phyloP scores from a whole-genome alignment of 1,140 invertebrate species.

The Drosophila varians region DNA sequence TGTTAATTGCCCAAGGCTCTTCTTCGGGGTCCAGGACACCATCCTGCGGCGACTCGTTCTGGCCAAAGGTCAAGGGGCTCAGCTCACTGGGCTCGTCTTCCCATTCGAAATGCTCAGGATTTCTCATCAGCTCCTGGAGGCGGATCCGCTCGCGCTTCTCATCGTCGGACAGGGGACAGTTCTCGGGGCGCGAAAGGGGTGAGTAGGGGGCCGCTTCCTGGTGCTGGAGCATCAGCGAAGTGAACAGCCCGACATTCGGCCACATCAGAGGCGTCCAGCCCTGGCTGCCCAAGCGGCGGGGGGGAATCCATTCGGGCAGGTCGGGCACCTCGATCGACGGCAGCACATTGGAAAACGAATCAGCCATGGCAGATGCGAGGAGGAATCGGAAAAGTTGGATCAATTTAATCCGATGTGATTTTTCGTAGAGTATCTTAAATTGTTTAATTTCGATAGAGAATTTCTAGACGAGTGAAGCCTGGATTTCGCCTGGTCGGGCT shows the following conservation, averaged over 20 bases:
- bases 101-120: neutral
- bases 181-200: neutral
- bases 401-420: neutral
- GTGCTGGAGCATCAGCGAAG: neutral
- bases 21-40: neutral
- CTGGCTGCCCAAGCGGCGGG: neutral
- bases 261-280: neutral
- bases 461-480: slow-evolving; percentile 15
- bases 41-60: slow-evolving; percentile 1
- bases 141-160: slow-evolving; percentile 35
- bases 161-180: slow-evolving; percentile 47
- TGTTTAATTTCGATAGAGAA: slow-evolving; percentile 26
- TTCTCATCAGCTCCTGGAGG: neutral
- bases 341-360: slow-evolving; percentile 37
- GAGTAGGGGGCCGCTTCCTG: neutral
- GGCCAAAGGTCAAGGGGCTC: neutral
- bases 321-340: slow-evolving; percentile 12
- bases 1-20: neutral
- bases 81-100: neutral
- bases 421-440: no score
- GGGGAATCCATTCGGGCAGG: neutral
- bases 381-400: neutral
- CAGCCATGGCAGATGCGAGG: slow-evolving; percentile 24
- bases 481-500: neutral
- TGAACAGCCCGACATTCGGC: neutral